Evolutionary conservation across 2,888 invertebrate genomes (phyloP), one percentile per base, ranked within the genome.

Genomic region (Diachrysia chrysitis): DNA sequence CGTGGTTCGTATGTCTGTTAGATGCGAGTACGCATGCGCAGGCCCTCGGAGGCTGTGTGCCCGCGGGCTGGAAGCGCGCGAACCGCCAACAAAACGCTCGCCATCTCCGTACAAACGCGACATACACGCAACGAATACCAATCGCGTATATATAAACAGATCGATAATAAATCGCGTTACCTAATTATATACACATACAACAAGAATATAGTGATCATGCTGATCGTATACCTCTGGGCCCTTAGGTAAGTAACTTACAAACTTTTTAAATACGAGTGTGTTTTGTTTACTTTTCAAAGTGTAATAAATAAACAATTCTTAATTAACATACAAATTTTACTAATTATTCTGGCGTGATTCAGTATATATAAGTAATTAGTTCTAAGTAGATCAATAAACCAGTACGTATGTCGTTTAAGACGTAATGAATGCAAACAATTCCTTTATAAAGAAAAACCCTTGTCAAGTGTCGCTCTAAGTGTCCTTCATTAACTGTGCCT

Each of bases 381-480:
- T 19, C 58, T n/a, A 6, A 53, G 1, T 46, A 59, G 16, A 23
- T 48, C 58, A 58, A 42, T 25, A 62, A 19, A 58, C 56, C 0
- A 51, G 23, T 7, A n/a, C 4, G 25, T 51, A 29, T 56, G 10
- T 63, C 61, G 46, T 70, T 61, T 37, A 37, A n/a, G 37, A 23
- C 54, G 61, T 73, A 77, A 80, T 79, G 73, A 84, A 82, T 84
- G 78, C 74, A 78, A 58, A 76, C 71, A 67, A 82, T 82, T 81
- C 71, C n/a, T 73, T 76, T 84, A 76, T 81, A 85, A 87, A 79
- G 75, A 85, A 81, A 72, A 60, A 87, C 88, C 89, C 87, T 88
- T 78, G 83, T 88, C 88, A 89, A 81, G 69, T 80, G 85, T 82
- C 85, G 37, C 53, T 69, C 42, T 69, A 58, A 63, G 42, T 66